Evolutionary conservation across 2,113 vertebrate genomes (phyloP), one percentile per base, ranked within the genome.

Genomic region (Xiphophorus maculatus): DNA sequence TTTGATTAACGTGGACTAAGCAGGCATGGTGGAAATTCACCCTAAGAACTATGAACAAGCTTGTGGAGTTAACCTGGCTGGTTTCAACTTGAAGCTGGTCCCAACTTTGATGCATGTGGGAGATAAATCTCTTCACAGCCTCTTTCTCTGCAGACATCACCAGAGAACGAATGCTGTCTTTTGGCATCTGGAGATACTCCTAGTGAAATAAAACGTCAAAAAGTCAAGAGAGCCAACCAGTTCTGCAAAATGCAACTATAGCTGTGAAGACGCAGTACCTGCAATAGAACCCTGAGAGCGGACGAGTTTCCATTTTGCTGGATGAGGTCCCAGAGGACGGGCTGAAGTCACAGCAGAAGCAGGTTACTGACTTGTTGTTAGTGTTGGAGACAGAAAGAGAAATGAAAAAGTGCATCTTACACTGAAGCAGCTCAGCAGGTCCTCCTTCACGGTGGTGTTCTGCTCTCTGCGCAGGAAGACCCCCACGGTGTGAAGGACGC

Each of bases 351-450:
- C 58, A 84, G 37, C 64, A 80, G 37, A 86, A 61, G 64, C 42
- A 76, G 63, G 64, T 84, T 75, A 84, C 69, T 84, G 54, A 76
- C 66, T 77, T 14, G 37, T 33, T 71, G 22, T 35, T 54, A 27
- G 69, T 69, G 60, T 68, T 32, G 48, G 35, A 60, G 25, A 30
- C 14, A 58, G 66, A 64, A 25, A 32, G 19, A 40, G n/a, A 32
- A 44, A 4, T 71, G 58, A 29, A 33, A 19, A 27, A 64, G 63
- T 27, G 35, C 15, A 0, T 87, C 96, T 95, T 93, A 98, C 96
- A 27, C 96, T 97, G 76, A 96, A 97, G 90, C 96, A 98, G 85
- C 95, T 95, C 67, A 97, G 94, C 71, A 98, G 94, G 77, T 97
- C 95, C 81, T 93, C 94, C 81, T 96, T 96, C 37, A 91, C 70